A percentile compares a stretch with the other conserved stretches of the same genome.
These are phyloP conservation scores for Eustalomyia histrio DNA, from an alignment of 2,888 invertebrate genomes.

Conservation along the genomic window DNA sequence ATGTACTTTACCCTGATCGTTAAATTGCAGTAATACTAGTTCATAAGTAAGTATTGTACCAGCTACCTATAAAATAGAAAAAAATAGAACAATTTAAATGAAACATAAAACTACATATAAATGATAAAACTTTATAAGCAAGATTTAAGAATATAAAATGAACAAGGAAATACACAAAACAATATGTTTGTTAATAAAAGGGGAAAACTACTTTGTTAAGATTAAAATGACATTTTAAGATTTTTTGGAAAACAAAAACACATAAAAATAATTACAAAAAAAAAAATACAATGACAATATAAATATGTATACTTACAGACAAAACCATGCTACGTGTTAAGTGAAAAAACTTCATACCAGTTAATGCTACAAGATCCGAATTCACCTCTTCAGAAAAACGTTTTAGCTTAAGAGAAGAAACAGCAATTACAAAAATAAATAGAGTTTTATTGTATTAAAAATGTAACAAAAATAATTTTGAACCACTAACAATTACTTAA, in stretches of 20 bases:
- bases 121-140: no score
- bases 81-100: conserved; percentile 6
- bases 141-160: no score
- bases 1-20: conserved; percentile 75
- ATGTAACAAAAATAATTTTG: no score
- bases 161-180: neutral
- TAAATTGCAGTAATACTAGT: conserved; percentile 81
- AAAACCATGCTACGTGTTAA: conserved; percentile 77
- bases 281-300: neutral
- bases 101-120: no score
- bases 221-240: conserved; percentile 28
- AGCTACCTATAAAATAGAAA: conserved; percentile 79
- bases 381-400: conserved; percentile 78
- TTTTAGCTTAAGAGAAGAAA: conserved; percentile 72
- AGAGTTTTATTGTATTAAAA: no score
- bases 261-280: neutral
- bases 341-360: conserved; percentile 78
- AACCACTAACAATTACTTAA: no score
- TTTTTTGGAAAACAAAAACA: neutral
- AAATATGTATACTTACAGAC: conserved; percentile 70
- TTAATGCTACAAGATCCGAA: conserved; percentile 76
- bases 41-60: conserved; percentile 83
- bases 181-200: conserved; percentile 2
- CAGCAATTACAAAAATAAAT: neutral
- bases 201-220: neutral